Evolutionary conservation across 2,888 invertebrate genomes (phyloP).

Genomic region (Scaptomyza polygonia): DNA sequence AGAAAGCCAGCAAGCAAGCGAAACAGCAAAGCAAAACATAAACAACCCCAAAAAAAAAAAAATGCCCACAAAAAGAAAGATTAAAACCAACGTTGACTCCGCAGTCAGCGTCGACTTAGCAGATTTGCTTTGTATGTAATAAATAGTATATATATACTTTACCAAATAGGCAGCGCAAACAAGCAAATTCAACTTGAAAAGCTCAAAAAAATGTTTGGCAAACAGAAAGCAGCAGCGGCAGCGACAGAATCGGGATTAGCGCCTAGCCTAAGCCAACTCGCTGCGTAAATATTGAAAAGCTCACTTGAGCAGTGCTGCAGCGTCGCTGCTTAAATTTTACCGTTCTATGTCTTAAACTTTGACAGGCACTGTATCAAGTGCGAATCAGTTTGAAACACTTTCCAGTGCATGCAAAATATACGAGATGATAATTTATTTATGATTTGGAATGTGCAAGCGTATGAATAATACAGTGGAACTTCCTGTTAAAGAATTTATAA

Average conservation of each 20-base stretch:
- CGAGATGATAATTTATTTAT: background rate
- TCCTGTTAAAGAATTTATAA: too few species aligned
- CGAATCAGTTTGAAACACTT: slow-evolving; percentile 17
- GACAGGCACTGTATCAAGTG: slow-evolving; percentile 16
- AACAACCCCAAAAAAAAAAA: slow-evolving; percentile 70
- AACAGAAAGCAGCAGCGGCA: slow-evolving; percentile 7
- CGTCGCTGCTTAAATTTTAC: slow-evolving; percentile 24
- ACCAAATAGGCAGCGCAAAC: slow-evolving; percentile 65
- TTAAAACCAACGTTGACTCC: slow-evolving; percentile 15
- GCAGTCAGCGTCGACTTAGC: slow-evolving; percentile 10
- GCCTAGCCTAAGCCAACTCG: slow-evolving; percentile 61
- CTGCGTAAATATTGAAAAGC: slow-evolving; percentile 76
- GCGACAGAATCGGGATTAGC: slow-evolving; percentile 52
- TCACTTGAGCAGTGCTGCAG: slow-evolving; percentile 55
- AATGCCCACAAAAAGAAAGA: slow-evolving; percentile 50
- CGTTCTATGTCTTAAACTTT: slow-evolving; percentile 9
- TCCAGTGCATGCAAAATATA: slow-evolving; percentile 16
- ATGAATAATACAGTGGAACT: too few species aligned
- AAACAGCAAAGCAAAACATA: slow-evolving; percentile 70
- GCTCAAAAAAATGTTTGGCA: slow-evolving; percentile 67
- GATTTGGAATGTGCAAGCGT: background rate
- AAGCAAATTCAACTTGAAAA: slow-evolving; percentile 58
- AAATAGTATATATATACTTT: background rate
- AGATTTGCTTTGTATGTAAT: slow-evolving; percentile 4
- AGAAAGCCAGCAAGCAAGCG: slow-evolving; percentile 41